These are phyloP conservation scores for Styela clava DNA, from an alignment of 23 tunicate genomes.

Conservation along the genomic window DNA sequence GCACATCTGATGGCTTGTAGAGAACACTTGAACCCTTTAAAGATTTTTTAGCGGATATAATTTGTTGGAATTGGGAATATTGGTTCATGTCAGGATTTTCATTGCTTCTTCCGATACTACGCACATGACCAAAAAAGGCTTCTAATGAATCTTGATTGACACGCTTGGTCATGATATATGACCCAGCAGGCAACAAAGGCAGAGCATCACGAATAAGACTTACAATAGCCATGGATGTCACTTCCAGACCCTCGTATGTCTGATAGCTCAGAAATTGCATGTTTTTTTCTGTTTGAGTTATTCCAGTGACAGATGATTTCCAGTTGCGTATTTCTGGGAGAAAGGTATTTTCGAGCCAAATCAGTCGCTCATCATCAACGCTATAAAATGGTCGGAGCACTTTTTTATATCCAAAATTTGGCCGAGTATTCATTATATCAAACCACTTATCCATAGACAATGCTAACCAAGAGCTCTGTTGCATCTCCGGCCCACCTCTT, in stretches of 20 bases:
- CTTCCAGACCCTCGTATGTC: not conserved
- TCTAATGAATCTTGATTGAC: conserved; percentile 28
- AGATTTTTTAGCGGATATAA: not conserved
- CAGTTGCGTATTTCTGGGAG: too few relatives aligned
- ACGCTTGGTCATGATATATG: not conserved
- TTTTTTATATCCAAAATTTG: too few relatives aligned
- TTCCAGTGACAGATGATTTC: not conserved
- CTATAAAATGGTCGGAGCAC: not conserved
- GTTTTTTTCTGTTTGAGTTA: not conserved
- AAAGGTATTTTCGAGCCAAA: not conserved
- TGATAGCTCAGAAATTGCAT: too few relatives aligned
- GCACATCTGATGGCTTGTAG: not conserved
- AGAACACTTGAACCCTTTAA: not conserved
- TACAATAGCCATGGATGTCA: conserved; percentile 8
- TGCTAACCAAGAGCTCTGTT: too few relatives aligned
- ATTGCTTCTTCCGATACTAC: not conserved
- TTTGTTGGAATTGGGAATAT: not conserved
- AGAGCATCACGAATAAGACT: not conserved
- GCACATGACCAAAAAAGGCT: conserved; percentile 23
- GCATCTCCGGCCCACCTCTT: not conserved
- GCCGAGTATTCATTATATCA: too few relatives aligned
- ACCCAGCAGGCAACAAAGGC: not conserved
- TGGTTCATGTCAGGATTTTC: not conserved
- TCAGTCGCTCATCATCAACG: not conserved
- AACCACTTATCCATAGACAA: too few relatives aligned